phyloP scores from a whole-genome alignment of 2,888 invertebrate species.

The Bugula neritina region DNA sequence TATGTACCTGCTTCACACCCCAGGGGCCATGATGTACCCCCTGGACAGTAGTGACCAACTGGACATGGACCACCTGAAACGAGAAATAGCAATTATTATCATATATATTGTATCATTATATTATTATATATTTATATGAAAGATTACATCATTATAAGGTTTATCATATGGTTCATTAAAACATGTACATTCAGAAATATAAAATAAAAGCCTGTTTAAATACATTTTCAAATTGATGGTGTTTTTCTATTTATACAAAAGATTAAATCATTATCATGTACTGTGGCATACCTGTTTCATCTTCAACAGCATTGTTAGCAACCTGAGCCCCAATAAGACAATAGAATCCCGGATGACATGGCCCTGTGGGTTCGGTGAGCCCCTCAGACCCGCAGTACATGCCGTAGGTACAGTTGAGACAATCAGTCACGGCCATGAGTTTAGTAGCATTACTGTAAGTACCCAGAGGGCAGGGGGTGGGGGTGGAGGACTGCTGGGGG shows the following conservation, averaged over 20 bases:
- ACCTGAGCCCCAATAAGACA: slow-evolving; percentile 40
- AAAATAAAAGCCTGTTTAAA: no score
- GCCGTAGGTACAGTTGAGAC: slow-evolving; percentile 42
- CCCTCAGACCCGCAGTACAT: slow-evolving; percentile 40
- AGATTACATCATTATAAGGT: no score
- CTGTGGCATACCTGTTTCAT: slow-evolving; percentile 21
- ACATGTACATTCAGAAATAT: no score
- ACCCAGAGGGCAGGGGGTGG: slow-evolving; percentile 40
- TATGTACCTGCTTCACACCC: slow-evolving; percentile 38
- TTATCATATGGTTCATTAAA: no score
- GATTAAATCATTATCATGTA: no score
- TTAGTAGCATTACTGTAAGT: slow-evolving; percentile 37
- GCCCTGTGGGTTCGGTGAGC: slow-evolving; percentile 39
- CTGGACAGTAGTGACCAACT: slow-evolving; percentile 45
- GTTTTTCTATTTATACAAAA: no score
- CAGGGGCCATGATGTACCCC: slow-evolving; percentile 42
- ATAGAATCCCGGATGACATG: slow-evolving; percentile 47
- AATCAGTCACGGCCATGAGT: slow-evolving; percentile 38
- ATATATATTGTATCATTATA: no score
- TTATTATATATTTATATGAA: no score
- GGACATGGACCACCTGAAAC: slow-evolving; percentile 42
- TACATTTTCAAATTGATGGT: no score
- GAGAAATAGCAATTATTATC: neutral
- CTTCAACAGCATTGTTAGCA: slow-evolving; percentile 28
- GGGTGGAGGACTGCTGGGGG: slow-evolving; percentile 36